Evolutionary conservation across 2,113 vertebrate species (phyloP), one percentile per base, ranked within the genome.

Genomic region (Carassius carassius): DNA sequence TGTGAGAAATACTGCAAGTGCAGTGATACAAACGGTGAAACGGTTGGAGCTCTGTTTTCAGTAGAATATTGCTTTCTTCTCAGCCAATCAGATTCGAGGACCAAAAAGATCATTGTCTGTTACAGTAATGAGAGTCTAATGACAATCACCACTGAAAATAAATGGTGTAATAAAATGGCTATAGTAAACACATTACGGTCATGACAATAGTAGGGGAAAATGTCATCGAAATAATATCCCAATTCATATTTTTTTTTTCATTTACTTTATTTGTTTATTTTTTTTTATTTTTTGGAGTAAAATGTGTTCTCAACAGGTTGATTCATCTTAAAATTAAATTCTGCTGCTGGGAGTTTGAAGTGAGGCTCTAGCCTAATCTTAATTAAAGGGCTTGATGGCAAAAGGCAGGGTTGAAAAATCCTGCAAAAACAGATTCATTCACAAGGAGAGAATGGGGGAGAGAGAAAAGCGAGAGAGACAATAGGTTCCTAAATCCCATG

Each of bases 401-500:
- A 84, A 83, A 80, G 37, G 65, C 81, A 17, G 69, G 70, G 69
- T 76, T 70, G 85, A 84, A 86, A 47, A 89, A 85, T 82, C 21
- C 81, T 25, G 75, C 44, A 51, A 70, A 47, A 73, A 78, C 77
- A 58, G 23, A 51, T 16, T 73, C 8, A 29, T 56, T 47, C 77
- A 73, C 10, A 19, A 63, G 19, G 29, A n/a, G 41, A 72, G 47
- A 85, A 78, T 78, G 82, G 69, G 19, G 82, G 82, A 54, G 81
- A 84, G 41, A 86, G 74, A 62, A 32, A 69, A 69, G 60, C 56
- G 69, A 83, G 83, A 51, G 32, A 72, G 74, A 89, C 83, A 89
- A 88, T 89, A 85, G 77, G 69, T 86, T 89, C 81, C 83, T 85
- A 86, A 89, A 88, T 89, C 89, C 87, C 85, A 47, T 78, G 35